Base-by-base conservation (phyloP, 2,113 vertebrate genomes). In the Mohoua ochrocephala region DNA sequence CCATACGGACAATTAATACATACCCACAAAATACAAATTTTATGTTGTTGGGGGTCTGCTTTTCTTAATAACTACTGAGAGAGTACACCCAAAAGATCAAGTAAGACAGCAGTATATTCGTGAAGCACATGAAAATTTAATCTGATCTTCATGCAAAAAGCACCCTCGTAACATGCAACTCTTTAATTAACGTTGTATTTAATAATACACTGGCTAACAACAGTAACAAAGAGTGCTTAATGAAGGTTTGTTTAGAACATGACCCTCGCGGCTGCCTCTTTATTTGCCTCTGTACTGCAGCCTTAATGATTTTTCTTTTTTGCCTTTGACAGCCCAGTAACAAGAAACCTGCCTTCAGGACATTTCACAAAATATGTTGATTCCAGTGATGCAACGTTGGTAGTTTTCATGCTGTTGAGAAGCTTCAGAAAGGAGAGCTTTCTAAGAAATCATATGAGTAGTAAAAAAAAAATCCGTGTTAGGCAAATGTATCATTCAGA, bases 121-220 rank as follows among this genome's bases (percentile, higher is more conserved):
- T 47, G 61, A 63, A 76, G 22, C 64, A 87, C 27, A 19, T 8
- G 42, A 93, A 95, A 96, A 93, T 61, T 67, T 44, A 80, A 86
- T 63, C 59, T 49, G 54, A 86, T 87, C 82, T 95, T 88, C 47
- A 33, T 50, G 54, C 64, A 86, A 78, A 93, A 96, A 74, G 60
- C 76, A 63, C 45, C 45, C 42, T 84, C 8, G 6, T 67, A 92
- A 61, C 60, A 74, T 7, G 37, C 71, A 88, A 80, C 59, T 86
- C 67, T 65, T 94, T 91, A 93, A 95, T 92, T 95, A 88, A 84
- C 2, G 3, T 35, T 93, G 54, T 54, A 89, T 63, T 94, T 95
- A 95, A 89, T 74, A 93, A 81, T 70, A 93, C 68, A 77, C 73
- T 86, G 67, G 53, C 52, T 95, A 93, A 92, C 63, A 94, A 84